Evolutionary conservation across 2,113 vertebrate species (phyloP).

Genomic region (Alexandromys fortis): DNA sequence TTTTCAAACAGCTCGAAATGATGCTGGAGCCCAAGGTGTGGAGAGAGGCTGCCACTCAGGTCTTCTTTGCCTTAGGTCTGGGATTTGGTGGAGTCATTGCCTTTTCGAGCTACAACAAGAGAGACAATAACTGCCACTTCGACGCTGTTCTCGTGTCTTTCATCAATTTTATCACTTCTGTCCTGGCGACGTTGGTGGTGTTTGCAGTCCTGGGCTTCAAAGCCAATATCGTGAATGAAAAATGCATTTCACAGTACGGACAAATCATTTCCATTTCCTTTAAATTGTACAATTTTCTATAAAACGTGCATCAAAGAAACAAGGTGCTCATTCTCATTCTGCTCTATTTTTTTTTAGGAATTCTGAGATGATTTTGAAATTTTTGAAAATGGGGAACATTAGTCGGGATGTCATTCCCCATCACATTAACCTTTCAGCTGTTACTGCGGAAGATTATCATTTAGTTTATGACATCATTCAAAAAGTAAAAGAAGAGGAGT

Average conservation of each 20-base stretch:
- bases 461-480: constrained; percentile 90
- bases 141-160: constrained; percentile 97
- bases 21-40: constrained; percentile 98
- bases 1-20: constrained; percentile 94
- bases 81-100: constrained; percentile 99
- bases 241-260: constrained; percentile 91
- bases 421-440: constrained; percentile 93
- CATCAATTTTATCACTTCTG: constrained; percentile 99
- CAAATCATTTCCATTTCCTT: constrained; percentile 72
- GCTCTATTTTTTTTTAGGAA: constrained; percentile 89
- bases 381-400: constrained; percentile 89
- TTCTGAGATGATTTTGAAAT: constrained; percentile 88
- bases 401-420: constrained; percentile 90
- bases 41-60: constrained; percentile 98
- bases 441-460: constrained; percentile 91
- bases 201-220: constrained; percentile 99
- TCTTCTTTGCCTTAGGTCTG: constrained; percentile 98
- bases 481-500: constrained; percentile 89
- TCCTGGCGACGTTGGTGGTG: constrained; percentile 98
- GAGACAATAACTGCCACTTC: constrained; percentile 99
- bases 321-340: not conserved
- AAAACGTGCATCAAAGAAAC: not conserved
- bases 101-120: constrained; percentile 99
- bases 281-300: constrained; percentile 63
- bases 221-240: constrained; percentile 95